phyloP scores from a whole-genome alignment of 2,888 invertebrate species.

The Corbicula japonica region DNA sequence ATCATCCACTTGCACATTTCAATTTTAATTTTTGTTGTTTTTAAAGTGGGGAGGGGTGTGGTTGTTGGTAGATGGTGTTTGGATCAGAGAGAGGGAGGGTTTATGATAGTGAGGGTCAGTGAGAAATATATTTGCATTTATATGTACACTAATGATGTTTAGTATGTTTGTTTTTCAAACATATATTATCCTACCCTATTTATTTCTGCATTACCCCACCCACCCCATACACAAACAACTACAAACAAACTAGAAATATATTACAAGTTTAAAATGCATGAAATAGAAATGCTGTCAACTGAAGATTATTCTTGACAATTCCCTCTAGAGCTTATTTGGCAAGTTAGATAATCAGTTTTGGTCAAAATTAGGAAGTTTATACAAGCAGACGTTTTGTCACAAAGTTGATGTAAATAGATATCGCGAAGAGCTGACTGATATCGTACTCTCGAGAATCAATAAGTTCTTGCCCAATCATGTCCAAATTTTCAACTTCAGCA shows the following conservation, averaged over 20 bases:
- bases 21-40: slow-evolving; percentile 5
- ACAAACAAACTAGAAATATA: slow-evolving; percentile 12
- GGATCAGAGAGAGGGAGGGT: no score
- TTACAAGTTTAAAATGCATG: slow-evolving; percentile 9
- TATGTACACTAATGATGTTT: no score
- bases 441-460: no score
- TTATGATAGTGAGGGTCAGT: no score
- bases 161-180: no score
- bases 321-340: slow-evolving; percentile 32
- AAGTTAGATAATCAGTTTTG: slow-evolving; percentile 40
- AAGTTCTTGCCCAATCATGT: no score
- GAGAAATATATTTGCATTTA: no score
- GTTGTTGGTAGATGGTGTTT: slow-evolving; percentile 4
- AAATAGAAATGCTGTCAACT: slow-evolving; percentile 13
- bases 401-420: slow-evolving; percentile 28
- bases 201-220: no score
- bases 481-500: no score
- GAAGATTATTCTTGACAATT: slow-evolving; percentile 22
- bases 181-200: no score
- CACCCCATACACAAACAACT: no score
- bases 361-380: slow-evolving; percentile 44
- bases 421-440: neutral
- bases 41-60: neutral
- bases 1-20: neutral
- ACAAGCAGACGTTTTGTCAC: slow-evolving; percentile 31